Evolutionary conservation across 2,888 invertebrate species (phyloP).

Genomic region (Athalia circularis): DNA sequence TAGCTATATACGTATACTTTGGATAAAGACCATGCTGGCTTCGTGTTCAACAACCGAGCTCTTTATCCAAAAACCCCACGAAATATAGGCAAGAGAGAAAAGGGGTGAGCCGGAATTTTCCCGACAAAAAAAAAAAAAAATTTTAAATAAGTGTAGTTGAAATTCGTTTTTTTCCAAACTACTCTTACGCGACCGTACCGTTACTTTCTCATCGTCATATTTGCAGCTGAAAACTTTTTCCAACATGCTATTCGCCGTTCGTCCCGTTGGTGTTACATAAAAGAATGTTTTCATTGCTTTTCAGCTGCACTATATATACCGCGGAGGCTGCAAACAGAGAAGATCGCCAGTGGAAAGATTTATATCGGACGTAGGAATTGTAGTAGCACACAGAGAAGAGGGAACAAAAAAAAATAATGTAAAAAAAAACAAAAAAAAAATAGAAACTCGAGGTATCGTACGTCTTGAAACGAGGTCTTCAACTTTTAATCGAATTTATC

Average conservation of each 20-base stretch:
- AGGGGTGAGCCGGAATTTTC: no score
- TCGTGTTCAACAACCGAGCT: no score
- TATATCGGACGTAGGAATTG: constrained; percentile 6
- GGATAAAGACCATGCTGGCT: no score
- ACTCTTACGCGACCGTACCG: background rate
- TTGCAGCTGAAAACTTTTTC: background rate
- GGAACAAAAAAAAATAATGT: no score
- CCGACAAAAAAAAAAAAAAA: no score
- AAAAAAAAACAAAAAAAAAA: constrained; percentile 5
- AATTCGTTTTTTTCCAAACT: background rate
- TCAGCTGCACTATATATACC: background rate
- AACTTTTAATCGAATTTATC: constrained; percentile 73
- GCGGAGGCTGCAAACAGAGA: no score
- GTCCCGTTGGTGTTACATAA: constrained; percentile 3
- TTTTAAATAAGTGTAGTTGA: background rate
- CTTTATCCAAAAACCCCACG: constrained; percentile 9
- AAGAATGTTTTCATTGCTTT: constrained; percentile 25
- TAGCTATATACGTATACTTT: background rate
- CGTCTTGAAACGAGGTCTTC: constrained; percentile 40
- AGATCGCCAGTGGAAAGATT: constrained; percentile 29
- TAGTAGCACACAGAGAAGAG: no score
- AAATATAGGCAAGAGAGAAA: background rate
- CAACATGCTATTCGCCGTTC: background rate
- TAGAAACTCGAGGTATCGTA: constrained; percentile 11
- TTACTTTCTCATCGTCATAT: background rate